Base-by-base conservation (phyloP, 2,888 invertebrate genomes). In the Steinernema hermaphroditum region DNA sequence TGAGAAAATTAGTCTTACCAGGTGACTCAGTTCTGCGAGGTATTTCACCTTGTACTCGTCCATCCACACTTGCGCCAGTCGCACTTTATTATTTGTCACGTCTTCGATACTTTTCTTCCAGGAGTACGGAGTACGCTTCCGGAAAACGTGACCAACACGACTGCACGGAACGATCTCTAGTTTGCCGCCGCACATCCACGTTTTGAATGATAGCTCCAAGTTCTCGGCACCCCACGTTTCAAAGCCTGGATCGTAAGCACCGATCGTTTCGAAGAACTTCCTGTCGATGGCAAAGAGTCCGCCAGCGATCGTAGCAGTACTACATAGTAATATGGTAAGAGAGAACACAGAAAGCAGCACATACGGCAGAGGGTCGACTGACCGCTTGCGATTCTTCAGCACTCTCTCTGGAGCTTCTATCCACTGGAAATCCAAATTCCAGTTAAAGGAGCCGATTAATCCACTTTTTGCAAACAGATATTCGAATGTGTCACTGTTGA, bases 221-320 rank as follows among this genome's bases (percentile, higher is more conserved):
- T 98, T 97, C 89, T 98, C 96, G 62, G 96, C 96, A 76, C 98
- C 98, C 98, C 98, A 98, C 84, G 98, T 98, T 88, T 99, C 98
- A 88, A 98, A 98, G 16, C 96, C 98, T 69, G 94, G 93, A 88
- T 98, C 98, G 88, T 99, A 98, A 37, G 95, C 94, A 71, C 98
- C 98, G 44, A 99, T 90, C 78, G 91, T 91, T 88, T 96, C 94
- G 88, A 98, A 99, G 89, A 95, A 99, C 76, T 89, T 89, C 86
- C 92, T 92, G 88, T 95, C 94, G 80, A 98, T 98, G 74, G 96
- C 92, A 88, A 99, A 98, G 16, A 99, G 89, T 1, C 98, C 98
- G 72, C 98, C 97, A 68, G 97, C 97, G 97, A 84, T 84, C 8
- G 83, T 84, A 0, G 84, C 83, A 1, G 83, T 82, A 73, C 83